Base-by-base conservation (phyloP, 2,113 vertebrate species). In the Plecturocebus donacophilus region DNA sequence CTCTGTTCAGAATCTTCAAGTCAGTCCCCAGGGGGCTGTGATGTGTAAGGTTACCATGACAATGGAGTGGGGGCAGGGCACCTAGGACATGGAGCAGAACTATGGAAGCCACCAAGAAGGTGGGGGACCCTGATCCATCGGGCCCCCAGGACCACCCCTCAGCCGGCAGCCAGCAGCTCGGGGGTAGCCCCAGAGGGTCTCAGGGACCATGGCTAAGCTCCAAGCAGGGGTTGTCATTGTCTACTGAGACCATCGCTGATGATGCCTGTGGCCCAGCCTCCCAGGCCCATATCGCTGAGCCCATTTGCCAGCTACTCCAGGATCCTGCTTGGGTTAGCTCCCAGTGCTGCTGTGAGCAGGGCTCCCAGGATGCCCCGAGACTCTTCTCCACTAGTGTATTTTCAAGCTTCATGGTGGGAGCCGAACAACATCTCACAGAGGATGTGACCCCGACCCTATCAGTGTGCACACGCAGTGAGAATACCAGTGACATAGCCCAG, bases 41-140 rank as follows among this genome's bases (percentile, higher is more conserved):
- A 96, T 96, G 92, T 94, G 84, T 88, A 52, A 5, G 3, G 75
- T 94, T 5, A 10, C 87, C 35, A 58, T 42, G 90, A 86, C 9
- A 64, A 97, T 38, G 0, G 25, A 85, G 35, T 12, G 90, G 90
- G 92, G 92, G 95, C 94, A 96, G 97, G 97, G 95, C 96, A 77
- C 81, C 80, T 87, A 92, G 94, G 88, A 77, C 90, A 97, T 97
- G 97, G 95, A 96, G 77, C 87, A 92, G 94, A 96, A 94, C 92
- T 94, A 98, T 98, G 98, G 98, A 97, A 96, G 96, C 90, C 94
- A 96, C 85, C 96, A 96, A 94, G 96, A 82, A 97, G 82, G 94
- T 92, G 94, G 95, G 95, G 95, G 89, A 23, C 93, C 80, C 84
- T 93, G 84, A 97, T 90, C 81, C 93, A 97, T 94, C 85, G 0